These are phyloP conservation scores for Cricetomys ansorgei DNA, from an alignment of 2,113 vertebrate species.

Conservation along the genomic window DNA sequence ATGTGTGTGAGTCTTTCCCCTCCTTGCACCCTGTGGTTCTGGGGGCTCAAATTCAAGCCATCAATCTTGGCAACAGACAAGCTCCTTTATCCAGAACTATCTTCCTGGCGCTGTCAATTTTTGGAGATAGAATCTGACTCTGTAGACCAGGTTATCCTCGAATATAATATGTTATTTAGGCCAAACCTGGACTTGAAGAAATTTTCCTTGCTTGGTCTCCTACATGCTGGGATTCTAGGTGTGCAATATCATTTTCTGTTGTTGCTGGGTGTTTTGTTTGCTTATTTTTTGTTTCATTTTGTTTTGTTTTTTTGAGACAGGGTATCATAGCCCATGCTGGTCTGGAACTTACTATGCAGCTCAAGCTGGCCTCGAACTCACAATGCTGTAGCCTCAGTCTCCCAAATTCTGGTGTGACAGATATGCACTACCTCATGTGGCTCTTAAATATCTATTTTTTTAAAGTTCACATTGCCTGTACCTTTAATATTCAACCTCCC, in stretches of 20 bases:
- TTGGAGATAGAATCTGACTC: neutral
- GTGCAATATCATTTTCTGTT: neutral
- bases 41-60: neutral
- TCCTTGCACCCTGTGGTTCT: no score
- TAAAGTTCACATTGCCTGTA: neutral
- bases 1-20: accelerated
- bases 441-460: neutral
- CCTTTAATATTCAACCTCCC: neutral
- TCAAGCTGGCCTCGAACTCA: neutral
- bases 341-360: neutral
- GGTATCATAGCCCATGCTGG: neutral
- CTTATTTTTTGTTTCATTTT: no score
- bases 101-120: neutral
- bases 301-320: neutral
- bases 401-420: neutral
- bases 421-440: neutral
- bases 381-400: neutral
- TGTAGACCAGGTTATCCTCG: neutral
- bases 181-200: neutral
- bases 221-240: neutral
- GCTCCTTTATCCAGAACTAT: neutral
- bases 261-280: neutral
- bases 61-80: neutral
- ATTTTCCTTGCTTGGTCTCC: neutral
- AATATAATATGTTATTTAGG: neutral